Evolutionary conservation across 2,797 vertebrate genomes (phyloP), one percentile per base, ranked within the genome.

Genomic region (Poecilia picta): DNA sequence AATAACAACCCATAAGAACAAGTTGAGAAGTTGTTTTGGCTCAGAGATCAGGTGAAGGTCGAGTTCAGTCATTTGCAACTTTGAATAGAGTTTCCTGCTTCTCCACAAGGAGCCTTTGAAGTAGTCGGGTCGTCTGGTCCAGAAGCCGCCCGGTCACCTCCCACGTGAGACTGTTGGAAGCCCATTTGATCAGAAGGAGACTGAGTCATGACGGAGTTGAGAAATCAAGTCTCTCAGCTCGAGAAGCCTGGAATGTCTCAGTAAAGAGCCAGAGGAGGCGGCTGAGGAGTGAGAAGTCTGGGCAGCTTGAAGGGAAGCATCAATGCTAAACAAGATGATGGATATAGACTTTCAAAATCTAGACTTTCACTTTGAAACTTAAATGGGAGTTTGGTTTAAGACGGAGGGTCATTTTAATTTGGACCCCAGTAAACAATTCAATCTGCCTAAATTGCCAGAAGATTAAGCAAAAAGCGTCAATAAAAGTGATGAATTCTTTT

Each of bases 191-290:
- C 31, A 23, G 72, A 49, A 57, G 73, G 73, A 31, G n/a, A 15
- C 74, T 16, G 53, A 62, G n/a, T 59, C 73, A 59, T 23, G 53
- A 13, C 25, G 18, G 49, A 74, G 51, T 57, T 7, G 25, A 39
- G 36, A 66, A 45, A 66, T 75, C 74, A 15, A 25, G 55, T 62
- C 74, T 75, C n/a, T 75, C 43, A 31, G 41, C 41, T 39, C 45
- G 59, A 25, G 68, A 41, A 46, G 41, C n/a, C 15, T 15, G 33
- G 62, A 64, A 41, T 23, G 4, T 41, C 51, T 75, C 4, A 11
- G 36, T 28, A 75, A 46, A 43, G 15, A 51, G 31, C 62, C 18
- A 23, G 46, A 76, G 62, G 16, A 43, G 46, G 64, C 18, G 64
- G 12, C 7, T 41, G 47, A 8, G 47, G 20, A 68, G 64, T 11